Base-by-base conservation (phyloP, 37 sponge, comb jelly and placozoan genomes). In the Crambe crambe region DNA sequence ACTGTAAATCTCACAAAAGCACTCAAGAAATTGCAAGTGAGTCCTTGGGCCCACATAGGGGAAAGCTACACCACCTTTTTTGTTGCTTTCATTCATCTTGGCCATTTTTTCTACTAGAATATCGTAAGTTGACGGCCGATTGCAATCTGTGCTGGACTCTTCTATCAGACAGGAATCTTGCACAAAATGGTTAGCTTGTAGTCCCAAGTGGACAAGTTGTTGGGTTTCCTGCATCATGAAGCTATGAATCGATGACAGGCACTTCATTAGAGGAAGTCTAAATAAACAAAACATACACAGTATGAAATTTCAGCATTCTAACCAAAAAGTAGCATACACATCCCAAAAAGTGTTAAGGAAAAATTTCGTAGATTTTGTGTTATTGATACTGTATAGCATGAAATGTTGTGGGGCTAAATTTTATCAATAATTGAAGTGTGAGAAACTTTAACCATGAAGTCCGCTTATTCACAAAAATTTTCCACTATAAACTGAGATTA, bases 21-120 rank as follows among this genome's bases (percentile, higher is more conserved):
- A 83, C 58, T 84, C 79, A 2, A 87, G 51, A 59, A 94, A 90
- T 57, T 67, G 65, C 25, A 38, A 42, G 61, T 80, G 72, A 1
- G 83, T 81, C n/a, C 36, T 56, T 36, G 85, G 92, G 18, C 95
- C 92, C 21, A 94, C 82, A 51, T 81, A 94, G 6, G 89, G 88
- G 6, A 80, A 27, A 8, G 23, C n/a, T 9, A 27, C 27, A 3
- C 66, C 56, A 8, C 20, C 56, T 26, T 29, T 37, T 21, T 18
- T 27, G 21, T 59, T 22, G 23, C 12, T 2, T 54, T 36, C 77
- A 31, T 77, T 31, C 47, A 88, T 57, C 20, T 61, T 22, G 30
- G 65, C n/a, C 37, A 85, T 67, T 57, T 81, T 82, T 56, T 90
- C 91, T 43, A 82, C 69, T 4, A 90, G 74, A n/a, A 59, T 67